Percentiles rank a stretch among this genome's conserved stretches.
These are phyloP conservation scores for Pseudomyrmex sp. DNA, from an alignment of 1,140 invertebrate genomes.

Conservation along the genomic window DNA sequence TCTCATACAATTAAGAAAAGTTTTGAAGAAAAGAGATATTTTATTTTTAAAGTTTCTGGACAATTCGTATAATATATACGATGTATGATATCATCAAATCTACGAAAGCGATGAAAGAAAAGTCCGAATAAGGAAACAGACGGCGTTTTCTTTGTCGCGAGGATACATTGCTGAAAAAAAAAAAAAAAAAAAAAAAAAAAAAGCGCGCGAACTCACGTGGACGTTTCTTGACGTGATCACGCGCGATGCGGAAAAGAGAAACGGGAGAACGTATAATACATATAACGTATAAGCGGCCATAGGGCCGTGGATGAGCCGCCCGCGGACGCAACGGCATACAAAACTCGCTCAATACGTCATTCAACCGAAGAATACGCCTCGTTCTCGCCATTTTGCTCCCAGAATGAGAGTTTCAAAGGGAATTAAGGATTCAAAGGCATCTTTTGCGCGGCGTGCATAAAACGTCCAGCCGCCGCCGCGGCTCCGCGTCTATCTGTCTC, in stretches of 20 bases:
- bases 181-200: neutral
- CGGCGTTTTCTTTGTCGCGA: neutral
- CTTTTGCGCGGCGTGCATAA: slow-evolving; percentile 83
- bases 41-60: neutral
- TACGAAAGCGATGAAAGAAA: neutral
- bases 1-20: too few species aligned
- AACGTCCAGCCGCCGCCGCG: slow-evolving; percentile 77
- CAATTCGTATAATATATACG: neutral
- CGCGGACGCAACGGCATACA: slow-evolving; percentile 82
- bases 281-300: slow-evolving; percentile 71
- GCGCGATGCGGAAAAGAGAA: slow-evolving; percentile 63
- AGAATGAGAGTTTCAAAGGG: slow-evolving; percentile 86
- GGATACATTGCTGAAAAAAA: slow-evolving; percentile 29
- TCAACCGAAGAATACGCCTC: slow-evolving; percentile 85
- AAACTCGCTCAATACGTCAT: slow-evolving; percentile 86
- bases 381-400: slow-evolving; percentile 84
- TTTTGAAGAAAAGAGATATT: neutral
- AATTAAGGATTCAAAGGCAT: slow-evolving; percentile 86
- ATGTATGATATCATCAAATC: neutral
- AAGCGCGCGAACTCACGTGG: slow-evolving; percentile 19
- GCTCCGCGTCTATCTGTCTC: slow-evolving; percentile 64
- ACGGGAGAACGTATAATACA: slow-evolving; percentile 72
- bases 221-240: slow-evolving; percentile 47
- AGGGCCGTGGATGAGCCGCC: slow-evolving; percentile 79
- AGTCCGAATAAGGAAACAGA: neutral